Evolutionary conservation across 2,888 invertebrate species (phyloP).

Genomic region (Erebia epiphron): DNA sequence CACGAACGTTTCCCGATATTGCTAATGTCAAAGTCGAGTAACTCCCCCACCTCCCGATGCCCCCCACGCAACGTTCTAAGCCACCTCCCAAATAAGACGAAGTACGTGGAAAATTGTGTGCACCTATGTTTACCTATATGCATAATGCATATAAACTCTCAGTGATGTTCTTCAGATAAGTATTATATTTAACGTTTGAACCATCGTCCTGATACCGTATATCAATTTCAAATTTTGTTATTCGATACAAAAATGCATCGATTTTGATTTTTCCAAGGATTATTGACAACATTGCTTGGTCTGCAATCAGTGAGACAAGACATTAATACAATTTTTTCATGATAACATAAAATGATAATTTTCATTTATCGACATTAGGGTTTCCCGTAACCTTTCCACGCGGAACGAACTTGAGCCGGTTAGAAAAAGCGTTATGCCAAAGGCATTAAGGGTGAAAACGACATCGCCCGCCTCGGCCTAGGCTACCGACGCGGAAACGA

Average conservation of each 20-base stretch:
- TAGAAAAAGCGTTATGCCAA: too few relatives aligned
- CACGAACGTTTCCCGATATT: constrained; percentile 26
- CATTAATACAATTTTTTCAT: too few relatives aligned
- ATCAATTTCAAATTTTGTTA: background rate
- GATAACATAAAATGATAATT: too few relatives aligned
- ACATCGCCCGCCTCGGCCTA: too few relatives aligned
- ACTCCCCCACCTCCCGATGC: background rate
- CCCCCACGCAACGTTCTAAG: constrained; percentile 21
- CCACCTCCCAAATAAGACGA: constrained; percentile 26
- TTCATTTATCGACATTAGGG: too few relatives aligned
- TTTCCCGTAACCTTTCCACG: too few relatives aligned
- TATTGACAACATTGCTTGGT: too few relatives aligned
- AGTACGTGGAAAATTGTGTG: constrained; percentile 33
- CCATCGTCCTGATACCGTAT: background rate
- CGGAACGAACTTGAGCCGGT: too few relatives aligned
- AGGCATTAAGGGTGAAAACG: too few relatives aligned
- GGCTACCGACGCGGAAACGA: too few relatives aligned
- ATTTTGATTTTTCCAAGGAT: background rate
- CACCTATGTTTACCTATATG: constrained; percentile 28
- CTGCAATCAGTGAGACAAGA: too few relatives aligned
- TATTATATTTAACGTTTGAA: background rate
- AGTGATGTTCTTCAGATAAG: constrained; percentile 9
- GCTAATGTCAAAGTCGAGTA: constrained; percentile 29
- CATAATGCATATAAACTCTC: constrained; percentile 7
- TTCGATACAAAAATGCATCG: background rate